These are phyloP conservation scores for Lasaia peninsularis DNA, from an alignment of 1,140 invertebrate genomes.

Conservation along the genomic window DNA sequence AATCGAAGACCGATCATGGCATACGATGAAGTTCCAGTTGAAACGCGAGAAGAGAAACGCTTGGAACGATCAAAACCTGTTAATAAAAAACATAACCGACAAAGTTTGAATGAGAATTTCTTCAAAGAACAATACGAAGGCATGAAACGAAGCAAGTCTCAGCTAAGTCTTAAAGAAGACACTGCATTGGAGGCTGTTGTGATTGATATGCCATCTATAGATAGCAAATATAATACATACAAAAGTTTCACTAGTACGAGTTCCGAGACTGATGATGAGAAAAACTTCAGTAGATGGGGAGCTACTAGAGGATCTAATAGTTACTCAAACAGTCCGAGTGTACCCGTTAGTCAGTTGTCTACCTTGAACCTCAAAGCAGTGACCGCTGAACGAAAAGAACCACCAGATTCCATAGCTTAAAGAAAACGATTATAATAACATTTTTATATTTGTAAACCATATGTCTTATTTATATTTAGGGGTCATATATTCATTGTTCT, in stretches of 20 bases:
- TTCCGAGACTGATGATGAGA: conserved; percentile 36
- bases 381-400: conserved; percentile 32
- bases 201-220: conserved; percentile 59
- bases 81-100: conserved; percentile 43
- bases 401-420: conserved; percentile 48
- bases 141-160: conserved; percentile 57
- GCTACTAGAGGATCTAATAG: conserved; percentile 56
- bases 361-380: conserved; percentile 50
- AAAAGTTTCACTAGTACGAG: conserved; percentile 35
- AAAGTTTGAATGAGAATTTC: conserved; percentile 52
- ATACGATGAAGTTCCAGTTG: conserved; percentile 39
- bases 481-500: background rate
- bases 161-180: conserved; percentile 59
- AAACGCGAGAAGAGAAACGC: conserved; percentile 32
- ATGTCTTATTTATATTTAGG: background rate
- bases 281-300: conserved; percentile 57
- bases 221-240: conserved; percentile 43
- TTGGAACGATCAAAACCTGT: conserved; percentile 38
- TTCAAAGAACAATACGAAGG: conserved; percentile 35
- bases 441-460: background rate
- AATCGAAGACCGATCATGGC: conserved; percentile 52
- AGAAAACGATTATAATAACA: background rate
- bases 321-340: conserved; percentile 41
- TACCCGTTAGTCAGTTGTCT: conserved; percentile 60
- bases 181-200: conserved; percentile 56